Base-by-base conservation (phyloP, 2,888 invertebrate genomes). In the Melikaiella ostensackeni region DNA sequence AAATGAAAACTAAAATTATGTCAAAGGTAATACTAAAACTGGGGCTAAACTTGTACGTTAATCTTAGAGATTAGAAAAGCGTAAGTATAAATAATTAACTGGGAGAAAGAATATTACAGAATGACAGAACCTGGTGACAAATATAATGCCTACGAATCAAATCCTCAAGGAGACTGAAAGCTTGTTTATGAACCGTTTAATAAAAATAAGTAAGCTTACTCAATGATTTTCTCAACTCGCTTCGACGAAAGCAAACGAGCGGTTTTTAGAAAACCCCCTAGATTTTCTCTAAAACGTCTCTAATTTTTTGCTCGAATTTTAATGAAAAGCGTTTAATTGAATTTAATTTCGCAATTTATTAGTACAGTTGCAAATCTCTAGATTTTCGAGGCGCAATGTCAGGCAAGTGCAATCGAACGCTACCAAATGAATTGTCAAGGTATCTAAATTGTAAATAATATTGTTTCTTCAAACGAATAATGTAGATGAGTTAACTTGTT, bases 81-180 rank as follows among this genome's bases (percentile, higher is more conserved):
- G 66, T 16, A 24, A 66, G 3, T 8, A 63, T 63, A 42, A 30
- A 42, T 19, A 50, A 27, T 27, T 30, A 70, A 50, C 50, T 50
- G 50, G 30, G n/a, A 19, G 50, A 46, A 46, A 66, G 27, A 66
- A 46, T 46, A 21, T 21, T 16, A 59, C 27, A 27, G 27, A 16
- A 59, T 27, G 13, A 59, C 27, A 59, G 27, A 59, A 27, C 21
- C 59, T 27, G 27, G 27, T 27, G 59, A 59, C 27, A 59, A 55
- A 55, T 59, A 79, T 81, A 83, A 38, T 85, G 83, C 77, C 77
- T 81, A 87, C 81, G 81, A 87, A 88, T 85, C 86, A 87, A 87
- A 89, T 81, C 80, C 78, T 77, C 82, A 83, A 85, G 83, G 86
- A 88, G 86, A 88, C 88, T 86, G 88, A 88, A 83, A 82, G 50